A percentile compares a stretch with the other conserved stretches of the same genome.
These are phyloP conservation scores for Grus americana DNA, from an alignment of 2,113 vertebrate genomes.

Conservation along the genomic window DNA sequence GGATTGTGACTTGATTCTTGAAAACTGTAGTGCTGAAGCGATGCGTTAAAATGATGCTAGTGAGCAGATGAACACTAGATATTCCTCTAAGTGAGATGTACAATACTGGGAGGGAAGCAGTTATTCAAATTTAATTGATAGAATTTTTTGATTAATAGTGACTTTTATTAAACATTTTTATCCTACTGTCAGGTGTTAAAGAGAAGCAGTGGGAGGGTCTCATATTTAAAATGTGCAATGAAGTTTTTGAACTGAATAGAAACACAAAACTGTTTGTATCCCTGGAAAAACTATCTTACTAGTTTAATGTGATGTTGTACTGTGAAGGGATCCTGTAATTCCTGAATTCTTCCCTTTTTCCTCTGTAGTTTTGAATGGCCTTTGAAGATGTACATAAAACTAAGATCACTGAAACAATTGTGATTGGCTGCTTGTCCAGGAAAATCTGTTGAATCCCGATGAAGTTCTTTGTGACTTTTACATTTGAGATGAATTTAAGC, in stretches of 20 bases:
- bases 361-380: not conserved
- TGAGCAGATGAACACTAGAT: not conserved
- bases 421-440: not conserved
- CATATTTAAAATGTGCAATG: not conserved
- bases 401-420: not conserved
- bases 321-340: not conserved
- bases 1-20: not conserved
- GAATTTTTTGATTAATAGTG: not conserved
- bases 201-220: not conserved
- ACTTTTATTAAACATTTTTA: not conserved
- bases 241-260: not conserved
- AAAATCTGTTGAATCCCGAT: not conserved
- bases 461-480: not conserved
- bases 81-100: not conserved
- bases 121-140: not conserved
- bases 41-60: not conserved
- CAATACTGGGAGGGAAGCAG: not conserved
- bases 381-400: not conserved
- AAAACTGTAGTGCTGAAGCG: not conserved
- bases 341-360: not conserved
- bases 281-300: not conserved
- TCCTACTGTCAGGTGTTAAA: not conserved
- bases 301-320: not conserved
- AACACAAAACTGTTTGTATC: not conserved
- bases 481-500: not conserved